phyloP scores from a whole-genome alignment of 2,888 invertebrate species.

The Dilophus febrilis region DNA sequence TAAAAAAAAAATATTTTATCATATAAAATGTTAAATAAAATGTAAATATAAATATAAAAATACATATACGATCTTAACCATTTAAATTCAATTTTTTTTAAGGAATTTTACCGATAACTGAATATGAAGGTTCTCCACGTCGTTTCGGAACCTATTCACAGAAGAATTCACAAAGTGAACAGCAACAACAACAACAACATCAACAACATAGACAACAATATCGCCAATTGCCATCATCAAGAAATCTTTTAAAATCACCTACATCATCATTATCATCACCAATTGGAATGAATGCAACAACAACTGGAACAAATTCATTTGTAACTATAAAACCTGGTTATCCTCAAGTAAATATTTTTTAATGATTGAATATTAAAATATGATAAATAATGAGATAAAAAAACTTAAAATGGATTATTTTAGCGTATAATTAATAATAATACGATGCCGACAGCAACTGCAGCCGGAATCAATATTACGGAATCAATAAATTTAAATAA shows the following conservation, averaged over 20 bases:
- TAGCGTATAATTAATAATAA: neutral
- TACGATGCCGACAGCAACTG: slow-evolving; percentile 1
- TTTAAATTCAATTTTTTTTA: too few species aligned
- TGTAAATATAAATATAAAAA: too few species aligned
- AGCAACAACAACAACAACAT: slow-evolving; percentile 5
- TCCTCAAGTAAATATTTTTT: slow-evolving; percentile 1
- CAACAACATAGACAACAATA: slow-evolving; percentile 11
- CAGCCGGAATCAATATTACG: neutral
- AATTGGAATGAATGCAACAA: too few species aligned
- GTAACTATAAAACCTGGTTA: neutral
- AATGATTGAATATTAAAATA: neutral
- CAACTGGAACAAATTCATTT: too few species aligned
- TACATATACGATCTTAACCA: too few species aligned
- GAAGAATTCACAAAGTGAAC: too few species aligned
- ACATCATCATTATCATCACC: slow-evolving; percentile 44
- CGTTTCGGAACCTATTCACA: slow-evolving; percentile 55
- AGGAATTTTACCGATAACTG: slow-evolving; percentile 41
- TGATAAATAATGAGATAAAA: neutral
- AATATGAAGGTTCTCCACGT: slow-evolving; percentile 80
- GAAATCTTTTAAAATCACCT: slow-evolving; percentile 31
- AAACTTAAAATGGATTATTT: neutral
- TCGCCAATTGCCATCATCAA: slow-evolving; percentile 1
- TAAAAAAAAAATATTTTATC: too few species aligned
- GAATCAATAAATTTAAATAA: neutral
- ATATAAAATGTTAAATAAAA: too few species aligned